Percentiles rank a stretch among this genome's conserved stretches.
Evolutionary conservation across 2,113 vertebrate species (phyloP).

Genomic region (Pelvicachromis taeniatus): DNA sequence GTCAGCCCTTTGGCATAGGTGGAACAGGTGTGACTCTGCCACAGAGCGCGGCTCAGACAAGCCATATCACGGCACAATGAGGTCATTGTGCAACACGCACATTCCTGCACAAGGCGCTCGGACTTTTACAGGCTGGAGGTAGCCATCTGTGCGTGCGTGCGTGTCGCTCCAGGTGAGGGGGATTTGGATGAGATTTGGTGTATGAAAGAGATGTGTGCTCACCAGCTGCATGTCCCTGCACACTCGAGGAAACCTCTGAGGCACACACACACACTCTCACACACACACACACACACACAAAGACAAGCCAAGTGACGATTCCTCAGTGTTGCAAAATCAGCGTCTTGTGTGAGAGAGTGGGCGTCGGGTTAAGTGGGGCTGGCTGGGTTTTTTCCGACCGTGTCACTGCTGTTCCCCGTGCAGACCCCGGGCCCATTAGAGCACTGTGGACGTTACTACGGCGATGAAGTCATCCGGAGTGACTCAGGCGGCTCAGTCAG

Average conservation of each 20-base stretch:
- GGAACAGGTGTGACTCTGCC: constrained; percentile 84
- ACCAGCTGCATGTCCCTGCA: constrained; percentile 56
- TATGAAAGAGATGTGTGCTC: constrained; percentile 61
- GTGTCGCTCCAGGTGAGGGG: constrained; percentile 66
- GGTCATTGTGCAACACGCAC: constrained; percentile 76
- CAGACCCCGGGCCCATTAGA: background rate
- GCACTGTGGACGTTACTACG: constrained; percentile 4
- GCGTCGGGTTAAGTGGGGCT: constrained; percentile 8
- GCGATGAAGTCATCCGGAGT: constrained; percentile 23
- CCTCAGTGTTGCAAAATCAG: constrained; percentile 46
- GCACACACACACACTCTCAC: background rate
- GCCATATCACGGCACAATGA: constrained; percentile 76
- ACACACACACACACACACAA: background rate
- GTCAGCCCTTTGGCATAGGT: constrained; percentile 78
- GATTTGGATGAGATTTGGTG: constrained; percentile 63
- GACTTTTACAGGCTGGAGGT: constrained; percentile 71
- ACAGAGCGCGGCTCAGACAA: constrained; percentile 74
- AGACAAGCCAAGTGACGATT: constrained; percentile 28
- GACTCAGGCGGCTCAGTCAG: constrained; percentile 27
- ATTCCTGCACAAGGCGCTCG: constrained; percentile 72
- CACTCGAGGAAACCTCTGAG: constrained; percentile 21
- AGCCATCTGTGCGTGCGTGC: constrained; percentile 50
- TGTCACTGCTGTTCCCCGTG: constrained; percentile 16
- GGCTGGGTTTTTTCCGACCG: constrained; percentile 16
- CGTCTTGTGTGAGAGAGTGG: constrained; percentile 22